Evolutionary conservation across 2,888 invertebrate genomes (phyloP).

Genomic region (Imbricaverruca yamaguchii): DNA sequence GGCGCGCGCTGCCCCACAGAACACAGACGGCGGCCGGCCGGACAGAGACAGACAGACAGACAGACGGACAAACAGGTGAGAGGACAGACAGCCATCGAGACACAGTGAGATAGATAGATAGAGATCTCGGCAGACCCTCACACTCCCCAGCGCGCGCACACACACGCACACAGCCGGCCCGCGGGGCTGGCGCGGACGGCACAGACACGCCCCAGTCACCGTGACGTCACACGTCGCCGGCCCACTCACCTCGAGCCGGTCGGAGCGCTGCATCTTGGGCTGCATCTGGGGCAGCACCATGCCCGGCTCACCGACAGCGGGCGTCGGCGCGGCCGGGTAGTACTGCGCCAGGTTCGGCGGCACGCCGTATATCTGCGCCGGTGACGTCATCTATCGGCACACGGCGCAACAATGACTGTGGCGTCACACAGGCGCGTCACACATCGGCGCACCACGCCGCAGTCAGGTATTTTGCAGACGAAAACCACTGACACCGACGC

Average conservation of each 20-base stretch:
- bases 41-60: not conserved
- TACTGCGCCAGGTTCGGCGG: not conserved
- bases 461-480: too few species aligned
- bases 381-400: slow-evolving; percentile 14
- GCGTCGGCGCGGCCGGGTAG: slow-evolving; percentile 8
- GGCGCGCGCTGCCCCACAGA: too few species aligned
- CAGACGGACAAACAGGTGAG: not conserved
- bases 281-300: not conserved
- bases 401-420: not conserved
- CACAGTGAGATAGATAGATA: too few species aligned
- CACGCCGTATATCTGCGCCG: not conserved
- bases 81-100: not conserved
- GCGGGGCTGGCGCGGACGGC: not conserved
- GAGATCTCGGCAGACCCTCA: too few species aligned
- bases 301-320: not conserved
- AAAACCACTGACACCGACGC: too few species aligned
- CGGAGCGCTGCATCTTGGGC: slow-evolving; percentile 48
- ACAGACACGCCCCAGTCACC: too few species aligned
- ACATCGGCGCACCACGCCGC: too few species aligned
- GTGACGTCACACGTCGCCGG: not conserved
- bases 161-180: not conserved
- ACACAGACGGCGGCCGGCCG: too few species aligned
- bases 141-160: not conserved
- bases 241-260: slow-evolving; percentile 85
- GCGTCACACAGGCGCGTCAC: not conserved